These are phyloP conservation scores for Trissonchulus latispiculum DNA, from an alignment of 2,888 invertebrate species.

Conservation along the genomic window DNA sequence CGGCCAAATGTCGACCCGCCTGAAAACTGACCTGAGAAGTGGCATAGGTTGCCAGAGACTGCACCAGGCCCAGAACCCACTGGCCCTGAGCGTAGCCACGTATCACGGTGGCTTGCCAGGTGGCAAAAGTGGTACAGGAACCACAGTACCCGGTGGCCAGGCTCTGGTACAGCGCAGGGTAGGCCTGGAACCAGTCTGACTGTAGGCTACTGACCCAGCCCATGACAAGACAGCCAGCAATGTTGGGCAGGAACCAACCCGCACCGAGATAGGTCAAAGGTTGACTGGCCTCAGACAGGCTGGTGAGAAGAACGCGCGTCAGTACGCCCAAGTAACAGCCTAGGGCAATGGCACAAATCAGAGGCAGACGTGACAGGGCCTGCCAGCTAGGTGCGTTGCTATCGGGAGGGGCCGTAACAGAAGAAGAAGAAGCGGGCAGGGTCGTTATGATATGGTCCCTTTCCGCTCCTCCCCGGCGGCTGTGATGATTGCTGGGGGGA, in stretches of 20 bases:
- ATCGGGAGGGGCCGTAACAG: no score
- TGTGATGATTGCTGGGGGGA: no score
- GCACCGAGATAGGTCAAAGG: not conserved
- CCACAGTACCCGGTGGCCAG: conserved; percentile 15
- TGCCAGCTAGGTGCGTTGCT: no score
- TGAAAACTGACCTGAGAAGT: conserved; percentile 4
- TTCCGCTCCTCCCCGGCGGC: no score
- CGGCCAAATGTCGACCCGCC: conserved; percentile 2
- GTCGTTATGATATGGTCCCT: no score
- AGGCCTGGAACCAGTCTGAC: not conserved
- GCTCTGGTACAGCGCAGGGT: not conserved
- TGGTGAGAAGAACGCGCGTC: conserved; percentile 10
- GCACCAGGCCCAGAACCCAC: conserved; percentile 9
- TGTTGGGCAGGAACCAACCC: conserved; percentile 19
- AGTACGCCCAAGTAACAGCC: conserved; percentile 15
- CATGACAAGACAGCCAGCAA: conserved; percentile 9
- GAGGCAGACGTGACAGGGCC: no score
- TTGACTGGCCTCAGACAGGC: not conserved
- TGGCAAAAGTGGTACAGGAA: conserved; percentile 18
- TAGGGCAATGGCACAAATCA: conserved; percentile 15
- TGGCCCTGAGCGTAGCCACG: not conserved
- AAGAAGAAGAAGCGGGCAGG: no score
- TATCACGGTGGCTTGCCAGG: conserved; percentile 13
- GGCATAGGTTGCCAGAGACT: conserved; percentile 1
- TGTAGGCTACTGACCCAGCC: not conserved